Conservation (phyloP, 2,888 invertebrate species). For the Xylocampa areola region DNA sequence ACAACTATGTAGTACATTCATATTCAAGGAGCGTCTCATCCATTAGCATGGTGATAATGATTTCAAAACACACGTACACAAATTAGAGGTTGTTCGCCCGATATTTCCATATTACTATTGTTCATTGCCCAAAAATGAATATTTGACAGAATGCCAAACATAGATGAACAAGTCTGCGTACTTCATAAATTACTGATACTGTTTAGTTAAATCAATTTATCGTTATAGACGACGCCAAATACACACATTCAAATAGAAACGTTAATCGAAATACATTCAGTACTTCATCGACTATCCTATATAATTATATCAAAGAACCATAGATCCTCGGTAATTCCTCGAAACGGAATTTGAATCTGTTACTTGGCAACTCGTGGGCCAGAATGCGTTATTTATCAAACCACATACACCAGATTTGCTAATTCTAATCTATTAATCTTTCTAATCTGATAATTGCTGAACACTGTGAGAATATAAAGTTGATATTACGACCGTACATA, state of each 20-base stretch:
- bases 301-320: too few species aligned
- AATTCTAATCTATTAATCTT: neutral
- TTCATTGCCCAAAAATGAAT: constrained; percentile 26
- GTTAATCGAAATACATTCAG: too few species aligned
- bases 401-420: too few species aligned
- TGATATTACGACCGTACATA: too few species aligned
- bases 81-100: constrained; percentile 36
- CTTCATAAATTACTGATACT: constrained; percentile 4
- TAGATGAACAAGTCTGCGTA: constrained; percentile 20
- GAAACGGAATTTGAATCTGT: too few species aligned
- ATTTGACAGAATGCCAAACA: constrained; percentile 57
- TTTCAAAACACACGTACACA: constrained; percentile 30
- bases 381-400: neutral
- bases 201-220: neutral
- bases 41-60: constrained; percentile 7
- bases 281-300: too few species aligned
- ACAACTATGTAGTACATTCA: neutral
- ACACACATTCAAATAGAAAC: too few species aligned
- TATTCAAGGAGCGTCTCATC: constrained; percentile 3
- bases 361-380: too few species aligned
- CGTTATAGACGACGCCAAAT: neutral
- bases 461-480: too few species aligned
- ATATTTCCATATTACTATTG: constrained; percentile 29
- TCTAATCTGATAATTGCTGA: neutral
- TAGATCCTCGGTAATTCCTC: too few species aligned